Evolutionary conservation across 1,140 invertebrate genomes (phyloP).

Genomic region (Zaprionus tsacasi): DNA sequence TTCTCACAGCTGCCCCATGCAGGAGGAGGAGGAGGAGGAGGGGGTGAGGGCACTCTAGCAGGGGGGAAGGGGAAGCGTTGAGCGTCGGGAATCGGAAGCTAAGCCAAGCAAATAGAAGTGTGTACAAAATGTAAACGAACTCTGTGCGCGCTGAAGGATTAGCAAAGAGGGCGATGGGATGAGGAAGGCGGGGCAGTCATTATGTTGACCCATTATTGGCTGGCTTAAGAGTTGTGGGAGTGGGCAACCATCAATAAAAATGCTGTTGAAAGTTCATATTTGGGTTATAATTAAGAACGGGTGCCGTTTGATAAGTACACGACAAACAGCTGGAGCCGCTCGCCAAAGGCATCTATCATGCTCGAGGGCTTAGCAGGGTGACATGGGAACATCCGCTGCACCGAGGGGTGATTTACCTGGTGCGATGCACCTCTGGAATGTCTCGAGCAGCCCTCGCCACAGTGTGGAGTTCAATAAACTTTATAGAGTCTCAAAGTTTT

Average conservation of each 20-base stretch:
- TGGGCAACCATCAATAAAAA: constrained; percentile 32
- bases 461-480: constrained; percentile 70
- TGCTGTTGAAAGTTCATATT: constrained; percentile 45
- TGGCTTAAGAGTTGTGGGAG: constrained; percentile 1
- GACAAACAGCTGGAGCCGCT: constrained; percentile 63
- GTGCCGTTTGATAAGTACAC: constrained; percentile 65
- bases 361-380: constrained; percentile 61
- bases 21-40: background rate
- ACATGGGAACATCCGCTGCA: constrained; percentile 72
- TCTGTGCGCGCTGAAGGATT: constrained; percentile 15
- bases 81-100: constrained; percentile 63
- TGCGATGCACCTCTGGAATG: constrained; percentile 5
- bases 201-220: constrained; percentile 65
- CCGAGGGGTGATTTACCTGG: constrained; percentile 50
- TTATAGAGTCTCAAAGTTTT: constrained; percentile 49
- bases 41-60: background rate
- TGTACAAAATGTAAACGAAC: constrained; percentile 67
- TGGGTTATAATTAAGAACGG: constrained; percentile 46
- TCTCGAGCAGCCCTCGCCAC: constrained; percentile 51
- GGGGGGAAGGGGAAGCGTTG: background rate
- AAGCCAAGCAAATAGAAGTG: constrained; percentile 70
- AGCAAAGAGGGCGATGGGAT: background rate
- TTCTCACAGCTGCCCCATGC: constrained; percentile 36
- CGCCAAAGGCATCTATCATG: constrained; percentile 64
- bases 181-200: background rate